Base-by-base conservation (phyloP, 2,797 vertebrate genomes). In the Simalia tracyae region DNA sequence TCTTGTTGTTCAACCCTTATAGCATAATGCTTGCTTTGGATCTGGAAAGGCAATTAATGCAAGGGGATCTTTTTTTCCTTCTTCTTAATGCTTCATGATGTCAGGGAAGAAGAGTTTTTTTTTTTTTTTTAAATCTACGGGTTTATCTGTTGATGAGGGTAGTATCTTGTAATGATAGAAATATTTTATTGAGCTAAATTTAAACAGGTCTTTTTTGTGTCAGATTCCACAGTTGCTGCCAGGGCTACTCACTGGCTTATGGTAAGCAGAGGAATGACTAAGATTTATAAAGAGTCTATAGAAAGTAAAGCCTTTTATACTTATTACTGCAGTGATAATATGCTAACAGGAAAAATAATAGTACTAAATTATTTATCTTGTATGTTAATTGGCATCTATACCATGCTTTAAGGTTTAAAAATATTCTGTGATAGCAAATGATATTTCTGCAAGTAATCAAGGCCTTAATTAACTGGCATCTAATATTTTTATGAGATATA, bases 351-450 rank as follows among this genome's bases (percentile, higher is more conserved):
- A 95, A 94, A 96, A 96, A 96, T 93, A 94, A 93, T 92, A 88
- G 94, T 92, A 96, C 94, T 95, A 92, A 96, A 95, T 92, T 94
- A 95, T 96, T 96, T 95, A 95, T 95, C 95, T 95, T 93, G 91
- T 91, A 94, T 94, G 96, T 95, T 96, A 95, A 95, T 96, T 95
- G 95, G 93, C 94, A 92, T 87, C n/a, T 88, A 95, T 94, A 92
- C 94, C 92, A 96, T 93, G 93, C 89, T 92, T 95, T 88, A 76
- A 42, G 28, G 28, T 66, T 66, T n/a, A n/a, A n/a, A 66, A 66
- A n/a, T 59, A 42, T 64, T 60, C 42, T 93, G 1, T 90, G 91
- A 89, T 68, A 63, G 50, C 63, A 86, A 91, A 89, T 84, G 4
- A 90, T 87, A 17, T 50, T 81, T 84, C 94, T 88, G 24, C 54